Conservation (phyloP, 1,140 invertebrate genomes). For the Scaptomyza pallida region DNA sequence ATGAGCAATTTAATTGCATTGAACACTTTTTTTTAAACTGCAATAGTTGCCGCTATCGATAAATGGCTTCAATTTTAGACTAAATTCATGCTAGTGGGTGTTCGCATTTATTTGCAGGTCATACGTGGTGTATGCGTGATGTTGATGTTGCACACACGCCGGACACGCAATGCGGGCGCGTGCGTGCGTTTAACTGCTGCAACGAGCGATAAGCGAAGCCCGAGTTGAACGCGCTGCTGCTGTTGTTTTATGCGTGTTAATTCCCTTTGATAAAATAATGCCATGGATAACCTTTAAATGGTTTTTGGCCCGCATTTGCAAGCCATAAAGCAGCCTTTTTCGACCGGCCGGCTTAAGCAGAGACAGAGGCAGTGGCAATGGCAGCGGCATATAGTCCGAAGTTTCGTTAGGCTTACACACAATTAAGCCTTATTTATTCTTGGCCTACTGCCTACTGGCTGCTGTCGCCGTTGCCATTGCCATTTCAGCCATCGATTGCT, state of each 20-base stretch:
- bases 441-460: constrained; percentile 47
- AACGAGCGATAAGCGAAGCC: constrained; percentile 61
- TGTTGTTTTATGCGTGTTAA: constrained; percentile 72
- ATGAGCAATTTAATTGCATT: constrained; percentile 38
- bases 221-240: constrained; percentile 23
- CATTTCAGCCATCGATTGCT: constrained; percentile 79
- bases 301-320: constrained; percentile 66
- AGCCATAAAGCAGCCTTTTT: constrained; percentile 50
- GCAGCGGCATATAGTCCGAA: neutral
- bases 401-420: constrained; percentile 49
- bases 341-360: constrained; percentile 10
- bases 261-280: constrained; percentile 82
- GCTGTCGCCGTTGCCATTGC: constrained; percentile 3
- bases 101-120: constrained; percentile 29
- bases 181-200: constrained; percentile 75
- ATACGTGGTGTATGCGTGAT: constrained; percentile 56
- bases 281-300: constrained; percentile 80
- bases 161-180: constrained; percentile 71
- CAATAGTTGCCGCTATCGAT: neutral
- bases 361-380: neutral
- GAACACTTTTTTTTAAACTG: neutral
- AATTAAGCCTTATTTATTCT: constrained; percentile 83
- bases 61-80: constrained; percentile 26
- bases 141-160: constrained; percentile 42
- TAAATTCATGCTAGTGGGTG: neutral